Conservation (phyloP, 2,113 vertebrate genomes). For the Vulpes ferrilata region DNA sequence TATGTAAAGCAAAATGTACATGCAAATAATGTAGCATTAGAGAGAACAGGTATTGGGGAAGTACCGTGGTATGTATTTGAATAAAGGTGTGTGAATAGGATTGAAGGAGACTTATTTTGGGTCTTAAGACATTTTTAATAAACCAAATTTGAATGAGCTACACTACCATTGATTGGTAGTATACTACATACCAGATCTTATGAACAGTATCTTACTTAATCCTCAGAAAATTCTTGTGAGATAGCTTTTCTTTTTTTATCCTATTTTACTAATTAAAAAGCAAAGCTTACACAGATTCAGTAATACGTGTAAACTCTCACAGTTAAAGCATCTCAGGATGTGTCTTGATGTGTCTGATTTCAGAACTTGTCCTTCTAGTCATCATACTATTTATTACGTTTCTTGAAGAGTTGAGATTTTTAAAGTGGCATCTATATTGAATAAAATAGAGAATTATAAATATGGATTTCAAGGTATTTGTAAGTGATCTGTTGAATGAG, state of each 20-base stretch:
- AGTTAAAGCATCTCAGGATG: not conserved
- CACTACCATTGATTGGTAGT: not conserved
- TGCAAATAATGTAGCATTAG: not conserved
- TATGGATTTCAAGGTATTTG: conserved; percentile 19
- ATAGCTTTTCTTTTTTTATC: not conserved
- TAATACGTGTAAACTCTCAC: not conserved
- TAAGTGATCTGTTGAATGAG: conserved; percentile 18
- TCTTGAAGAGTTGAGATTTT: not conserved
- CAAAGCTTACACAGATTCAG: not conserved
- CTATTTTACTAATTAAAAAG: not conserved
- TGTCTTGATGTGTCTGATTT: not conserved
- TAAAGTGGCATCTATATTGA: not conserved
- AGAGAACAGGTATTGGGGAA: not conserved
- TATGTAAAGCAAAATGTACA: not conserved
- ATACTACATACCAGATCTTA: not conserved
- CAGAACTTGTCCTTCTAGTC: not conserved
- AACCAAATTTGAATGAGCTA: not conserved
- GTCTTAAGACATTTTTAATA: not conserved
- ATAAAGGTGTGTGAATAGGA: not conserved
- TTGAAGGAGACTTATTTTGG: not conserved
- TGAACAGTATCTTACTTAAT: not conserved
- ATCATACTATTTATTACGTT: not conserved
- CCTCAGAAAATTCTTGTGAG: not conserved
- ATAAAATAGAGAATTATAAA: conserved; percentile 38
- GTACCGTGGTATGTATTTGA: not conserved